Evolutionary conservation across 1,140 invertebrate species (phyloP).

Genomic region (Eupristina koningsbergeri): DNA sequence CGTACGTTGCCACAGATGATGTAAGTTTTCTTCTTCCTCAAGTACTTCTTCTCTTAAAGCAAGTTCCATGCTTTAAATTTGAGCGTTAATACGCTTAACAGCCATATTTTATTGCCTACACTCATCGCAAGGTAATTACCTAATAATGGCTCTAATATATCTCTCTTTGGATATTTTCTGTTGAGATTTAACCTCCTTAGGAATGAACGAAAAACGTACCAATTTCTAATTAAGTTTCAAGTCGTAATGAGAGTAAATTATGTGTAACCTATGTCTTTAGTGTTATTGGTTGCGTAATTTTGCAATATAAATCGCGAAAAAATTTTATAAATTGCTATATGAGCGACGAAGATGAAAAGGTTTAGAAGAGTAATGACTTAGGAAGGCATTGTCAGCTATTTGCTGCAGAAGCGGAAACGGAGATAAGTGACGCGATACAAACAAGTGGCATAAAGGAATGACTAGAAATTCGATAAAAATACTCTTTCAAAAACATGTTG

Average conservation of each 20-base stretch:
- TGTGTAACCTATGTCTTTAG: neutral
- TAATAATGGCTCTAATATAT: slow-evolving; percentile 2
- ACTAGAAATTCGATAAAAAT: neutral
- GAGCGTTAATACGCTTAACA: neutral
- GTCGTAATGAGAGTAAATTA: neutral
- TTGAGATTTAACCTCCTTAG: neutral
- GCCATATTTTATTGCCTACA: neutral
- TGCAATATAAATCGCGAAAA: neutral
- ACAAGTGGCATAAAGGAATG: neutral
- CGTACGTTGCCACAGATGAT: neutral
- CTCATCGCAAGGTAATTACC: slow-evolving; percentile 10
- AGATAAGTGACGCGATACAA: neutral
- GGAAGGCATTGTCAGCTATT: neutral
- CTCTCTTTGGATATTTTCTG: neutral
- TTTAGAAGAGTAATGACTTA: neutral
- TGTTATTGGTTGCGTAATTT: neutral
- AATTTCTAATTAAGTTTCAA: neutral
- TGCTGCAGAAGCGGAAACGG: neutral
- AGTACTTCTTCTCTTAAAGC: neutral
- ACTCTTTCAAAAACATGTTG: neutral
- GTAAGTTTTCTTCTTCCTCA: neutral
- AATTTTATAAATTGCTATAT: neutral
- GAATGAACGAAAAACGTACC: neutral
- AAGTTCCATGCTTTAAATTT: neutral
- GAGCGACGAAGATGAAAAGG: neutral